These are phyloP conservation scores for Drosophila dives DNA, from an alignment of 2,888 invertebrate genomes.

Conservation along the genomic window DNA sequence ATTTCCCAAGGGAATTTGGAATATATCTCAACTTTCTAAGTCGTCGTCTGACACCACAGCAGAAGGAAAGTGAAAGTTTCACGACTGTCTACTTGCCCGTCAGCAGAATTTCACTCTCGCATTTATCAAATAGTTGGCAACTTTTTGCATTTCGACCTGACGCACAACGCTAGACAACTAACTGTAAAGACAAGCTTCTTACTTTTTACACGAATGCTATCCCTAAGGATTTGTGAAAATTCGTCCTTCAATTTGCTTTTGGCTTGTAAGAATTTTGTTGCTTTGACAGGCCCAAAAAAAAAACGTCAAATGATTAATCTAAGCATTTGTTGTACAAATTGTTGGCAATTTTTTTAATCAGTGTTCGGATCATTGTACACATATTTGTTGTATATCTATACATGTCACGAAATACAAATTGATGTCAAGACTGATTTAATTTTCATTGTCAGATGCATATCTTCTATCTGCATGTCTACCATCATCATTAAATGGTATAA, in stretches of 20 bases:
- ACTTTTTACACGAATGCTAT: constrained; percentile 18
- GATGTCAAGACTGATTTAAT: constrained; percentile 39
- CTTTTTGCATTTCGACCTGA: constrained; percentile 14
- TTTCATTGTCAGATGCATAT: not conserved
- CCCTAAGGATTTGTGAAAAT: constrained; percentile 27
- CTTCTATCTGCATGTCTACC: constrained; percentile 16
- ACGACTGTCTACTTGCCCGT: constrained; percentile 6
- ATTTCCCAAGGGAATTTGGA: not conserved
- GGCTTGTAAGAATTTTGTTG: constrained; percentile 30
- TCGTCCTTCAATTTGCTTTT: constrained; percentile 15
- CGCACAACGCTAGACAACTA: constrained; percentile 12
- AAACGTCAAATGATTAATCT: constrained; percentile 60
- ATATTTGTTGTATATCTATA: constrained; percentile 4
- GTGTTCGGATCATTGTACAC: constrained; percentile 4
- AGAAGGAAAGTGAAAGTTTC: constrained; percentile 6
- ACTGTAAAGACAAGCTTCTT: constrained; percentile 29
- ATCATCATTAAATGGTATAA: constrained; percentile 20
- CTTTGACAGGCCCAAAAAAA: constrained; percentile 49
- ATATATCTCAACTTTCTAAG: not conserved
- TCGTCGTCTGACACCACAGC: not conserved
- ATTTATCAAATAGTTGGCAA: constrained; percentile 61
- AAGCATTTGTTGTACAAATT: constrained; percentile 59
- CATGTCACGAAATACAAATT: constrained; percentile 40
- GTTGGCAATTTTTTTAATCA: constrained; percentile 38
- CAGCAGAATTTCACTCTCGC: constrained; percentile 29